Conservation (phyloP, 2,113 vertebrate genomes). For the Podarcis cretensis region DNA sequence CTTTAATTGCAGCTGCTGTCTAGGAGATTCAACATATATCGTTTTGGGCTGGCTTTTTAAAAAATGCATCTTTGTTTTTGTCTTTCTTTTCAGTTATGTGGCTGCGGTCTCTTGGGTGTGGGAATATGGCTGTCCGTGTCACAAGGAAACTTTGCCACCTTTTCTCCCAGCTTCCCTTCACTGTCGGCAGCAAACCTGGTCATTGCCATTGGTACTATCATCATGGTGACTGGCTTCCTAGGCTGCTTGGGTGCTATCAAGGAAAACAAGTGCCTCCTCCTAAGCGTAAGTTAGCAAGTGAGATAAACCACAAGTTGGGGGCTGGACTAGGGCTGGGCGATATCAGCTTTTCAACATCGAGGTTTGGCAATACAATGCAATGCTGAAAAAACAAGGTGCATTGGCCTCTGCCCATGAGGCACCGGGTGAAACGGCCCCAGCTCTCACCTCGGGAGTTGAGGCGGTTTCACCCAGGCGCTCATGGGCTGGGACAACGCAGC, state of each 20-base stretch:
- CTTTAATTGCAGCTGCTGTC: not conserved
- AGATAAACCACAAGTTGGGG: too few relatives aligned
- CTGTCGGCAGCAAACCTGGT: constrained; percentile 98
- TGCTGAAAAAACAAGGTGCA: too few relatives aligned
- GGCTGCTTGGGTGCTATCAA: constrained; percentile 99
- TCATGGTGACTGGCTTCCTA: constrained; percentile 98
- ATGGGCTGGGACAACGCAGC: too few relatives aligned
- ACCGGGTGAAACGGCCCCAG: too few relatives aligned
- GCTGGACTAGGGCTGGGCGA: too few relatives aligned
- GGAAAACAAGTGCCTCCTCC: constrained; percentile 99
- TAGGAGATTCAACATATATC: not conserved
- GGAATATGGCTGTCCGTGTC: constrained; percentile 99
- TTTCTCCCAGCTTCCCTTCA: constrained; percentile 95
- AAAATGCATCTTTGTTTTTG: constrained; percentile 49
- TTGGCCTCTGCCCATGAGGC: too few relatives aligned
- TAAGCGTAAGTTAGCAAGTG: constrained; percentile 87
- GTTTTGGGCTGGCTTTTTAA: rapidly evolving
- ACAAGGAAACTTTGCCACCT: constrained; percentile 98
- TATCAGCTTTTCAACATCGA: too few relatives aligned
- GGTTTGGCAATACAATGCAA: too few relatives aligned
- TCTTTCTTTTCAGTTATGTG: constrained; percentile 88
- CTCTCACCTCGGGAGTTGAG: too few relatives aligned
- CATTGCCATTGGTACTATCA: constrained; percentile 91
- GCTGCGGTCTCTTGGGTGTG: constrained; percentile 96
- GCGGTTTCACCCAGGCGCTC: too few relatives aligned